phyloP scores from a whole-genome alignment of 2,797 vertebrate species.

The Molossus alvarezi region DNA sequence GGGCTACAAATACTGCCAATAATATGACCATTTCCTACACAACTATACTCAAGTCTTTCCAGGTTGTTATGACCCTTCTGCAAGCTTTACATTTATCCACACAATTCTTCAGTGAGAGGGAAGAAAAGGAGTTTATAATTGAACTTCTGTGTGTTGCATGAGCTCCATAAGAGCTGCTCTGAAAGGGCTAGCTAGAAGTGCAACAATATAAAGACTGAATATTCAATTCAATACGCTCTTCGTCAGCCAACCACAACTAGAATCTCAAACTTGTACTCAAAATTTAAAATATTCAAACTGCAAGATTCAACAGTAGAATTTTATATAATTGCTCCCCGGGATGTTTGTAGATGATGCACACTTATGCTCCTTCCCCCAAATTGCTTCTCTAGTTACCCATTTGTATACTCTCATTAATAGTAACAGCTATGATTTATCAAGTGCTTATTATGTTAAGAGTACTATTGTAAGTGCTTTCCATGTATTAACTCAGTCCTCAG shows the following conservation, averaged over 20 bases:
- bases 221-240: neutral
- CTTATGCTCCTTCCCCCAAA: neutral
- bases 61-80: neutral
- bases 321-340: conserved; percentile 51
- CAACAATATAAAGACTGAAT: conserved; percentile 5
- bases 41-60: neutral
- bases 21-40: neutral
- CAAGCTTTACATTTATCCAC: neutral
- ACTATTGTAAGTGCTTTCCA: neutral
- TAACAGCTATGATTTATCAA: conserved; percentile 47
- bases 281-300: conserved; percentile 48
- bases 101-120: neutral
- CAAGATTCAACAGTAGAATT: neutral
- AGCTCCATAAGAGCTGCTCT: neutral
- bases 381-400: conserved; percentile 1
- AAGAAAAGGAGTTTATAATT: neutral
- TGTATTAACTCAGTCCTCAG: conserved; percentile 44
- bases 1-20: neutral
- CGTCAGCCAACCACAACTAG: neutral
- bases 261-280: conserved; percentile 35
- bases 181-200: neutral
- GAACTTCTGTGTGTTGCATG: neutral
- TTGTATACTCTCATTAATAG: conserved; percentile 62
- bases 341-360: neutral
- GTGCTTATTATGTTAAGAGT: conserved; percentile 1